A percentile compares a stretch with the other conserved stretches of the same genome.
phyloP scores from a whole-genome alignment of 1,140 invertebrate genomes.

The Coenobita brevimanus region DNA sequence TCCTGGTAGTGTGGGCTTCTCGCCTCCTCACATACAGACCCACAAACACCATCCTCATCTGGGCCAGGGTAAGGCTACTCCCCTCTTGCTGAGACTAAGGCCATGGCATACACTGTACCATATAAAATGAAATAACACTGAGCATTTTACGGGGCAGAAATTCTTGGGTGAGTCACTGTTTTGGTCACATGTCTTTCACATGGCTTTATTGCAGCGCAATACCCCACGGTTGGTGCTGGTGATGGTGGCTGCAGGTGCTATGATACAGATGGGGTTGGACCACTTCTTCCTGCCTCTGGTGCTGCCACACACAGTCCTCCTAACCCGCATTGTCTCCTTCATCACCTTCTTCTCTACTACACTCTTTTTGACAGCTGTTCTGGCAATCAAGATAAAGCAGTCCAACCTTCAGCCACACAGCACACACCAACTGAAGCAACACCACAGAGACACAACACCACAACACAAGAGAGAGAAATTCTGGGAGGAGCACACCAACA shows the following conservation, averaged over 20 bases:
- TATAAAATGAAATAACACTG: background rate
- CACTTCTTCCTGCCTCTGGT: constrained; percentile 17
- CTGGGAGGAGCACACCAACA: too few relatives aligned
- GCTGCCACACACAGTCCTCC: constrained; percentile 10
- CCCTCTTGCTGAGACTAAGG: too few relatives aligned
- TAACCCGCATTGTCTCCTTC: constrained; percentile 31
- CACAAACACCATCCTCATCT: constrained; percentile 3
- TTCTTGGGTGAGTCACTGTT: too few relatives aligned
- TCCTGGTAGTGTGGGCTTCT: constrained; percentile 21
- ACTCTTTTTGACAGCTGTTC: background rate
- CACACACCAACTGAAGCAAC: background rate
- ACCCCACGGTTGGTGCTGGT: constrained; percentile 20
- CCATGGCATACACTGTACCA: too few relatives aligned
- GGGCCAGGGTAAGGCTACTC: constrained; percentile 31
- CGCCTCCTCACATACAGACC: constrained; percentile 42
- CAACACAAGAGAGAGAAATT: too few relatives aligned
- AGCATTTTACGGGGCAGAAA: background rate
- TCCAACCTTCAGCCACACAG: background rate
- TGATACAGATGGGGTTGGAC: constrained; percentile 31
- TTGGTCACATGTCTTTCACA: background rate
- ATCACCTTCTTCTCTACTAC: constrained; percentile 18
- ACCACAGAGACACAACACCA: too few relatives aligned
- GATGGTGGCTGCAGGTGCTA: constrained; percentile 11
- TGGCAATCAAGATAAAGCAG: background rate
- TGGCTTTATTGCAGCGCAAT: background rate